Evolutionary conservation across 2,797 vertebrate genomes (phyloP), one percentile per base, ranked within the genome.

Genomic region (Tinamus major): DNA sequence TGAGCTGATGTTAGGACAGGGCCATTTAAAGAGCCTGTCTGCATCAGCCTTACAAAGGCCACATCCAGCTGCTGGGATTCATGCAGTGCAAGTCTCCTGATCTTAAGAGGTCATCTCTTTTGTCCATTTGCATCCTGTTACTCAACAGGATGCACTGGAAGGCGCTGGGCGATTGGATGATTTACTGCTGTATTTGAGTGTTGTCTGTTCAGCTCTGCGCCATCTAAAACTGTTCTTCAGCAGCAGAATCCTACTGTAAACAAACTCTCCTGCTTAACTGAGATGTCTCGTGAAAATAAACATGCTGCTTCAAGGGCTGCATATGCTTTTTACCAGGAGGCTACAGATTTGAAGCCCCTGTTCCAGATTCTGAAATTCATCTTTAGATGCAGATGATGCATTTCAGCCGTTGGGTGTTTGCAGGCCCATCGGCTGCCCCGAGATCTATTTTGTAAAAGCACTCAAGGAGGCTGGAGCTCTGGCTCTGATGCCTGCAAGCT

Each of bases 181-280:
- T 94, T 93, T 90, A 90, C 42, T 55, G 75, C 68, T 51, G 29
- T 53, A 72, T 31, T 94, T 80, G 37, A 51, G 35, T 49, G 15
- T 49, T 85, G 79, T 78, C 59, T 49, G 59, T 71, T 80, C 61
- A 84, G 53, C 49, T 65, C 19, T 42, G 63, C 56, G n/a, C 24
- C 48, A 29, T 80, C 67, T 87, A 74, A 94, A 94, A 51, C 51
- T 94, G 72, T 89, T 86, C 71, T 93, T 92, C 72, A 89, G 51
- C 85, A 79, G 44, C 63, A 87, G 63, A 33, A 21, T 87, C 69
- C 24, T 48, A 63, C 3, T 59, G 75, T 83, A 92, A 94, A 94
- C 68, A 90, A 96, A 67, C 62, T 85, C 68, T 87, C 63, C 70
- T 27, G 42, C 62, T 44, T 75, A 58, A 72, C 48, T 23, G 69